A percentile compares a stretch with the other conserved stretches of the same genome.
phyloP scores from a whole-genome alignment of 2,888 invertebrate genomes.

The Xiphydria camelus region DNA sequence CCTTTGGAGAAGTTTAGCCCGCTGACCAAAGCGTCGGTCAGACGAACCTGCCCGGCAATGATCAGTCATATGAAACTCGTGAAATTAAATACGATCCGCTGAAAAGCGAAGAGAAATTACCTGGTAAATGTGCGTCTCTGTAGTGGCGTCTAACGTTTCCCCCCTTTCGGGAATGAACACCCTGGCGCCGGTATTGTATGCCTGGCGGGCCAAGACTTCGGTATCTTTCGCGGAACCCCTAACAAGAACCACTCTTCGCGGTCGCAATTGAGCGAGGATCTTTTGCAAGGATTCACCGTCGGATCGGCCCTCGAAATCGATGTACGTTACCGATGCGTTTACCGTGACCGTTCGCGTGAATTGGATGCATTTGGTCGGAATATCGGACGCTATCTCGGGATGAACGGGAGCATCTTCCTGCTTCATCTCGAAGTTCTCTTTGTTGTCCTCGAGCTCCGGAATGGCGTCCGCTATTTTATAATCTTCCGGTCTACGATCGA shows the following conservation, averaged over 20 bases:
- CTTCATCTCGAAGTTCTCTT: slow-evolving; percentile 69
- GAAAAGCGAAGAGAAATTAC: slow-evolving; percentile 57
- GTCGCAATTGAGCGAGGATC: slow-evolving; percentile 69
- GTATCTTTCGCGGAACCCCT: slow-evolving; percentile 74
- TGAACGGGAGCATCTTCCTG: slow-evolving; percentile 64
- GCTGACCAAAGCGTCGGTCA: slow-evolving; percentile 89
- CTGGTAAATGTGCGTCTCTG: slow-evolving; percentile 97
- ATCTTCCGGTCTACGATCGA: slow-evolving; percentile 74
- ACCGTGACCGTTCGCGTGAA: slow-evolving; percentile 75
- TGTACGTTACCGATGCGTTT: slow-evolving; percentile 86
- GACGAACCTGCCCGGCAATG: slow-evolving; percentile 68
- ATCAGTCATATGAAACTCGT: neutral
- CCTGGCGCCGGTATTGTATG: slow-evolving; percentile 69
- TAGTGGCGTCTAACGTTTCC: slow-evolving; percentile 92
- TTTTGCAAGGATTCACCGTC: slow-evolving; percentile 81
- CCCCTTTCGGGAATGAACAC: slow-evolving; percentile 83
- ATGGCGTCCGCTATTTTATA: slow-evolving; percentile 80
- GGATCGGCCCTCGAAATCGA: slow-evolving; percentile 95
- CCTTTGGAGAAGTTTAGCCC: slow-evolving; percentile 83
- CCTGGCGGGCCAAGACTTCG: slow-evolving; percentile 69
- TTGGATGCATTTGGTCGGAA: slow-evolving; percentile 88
- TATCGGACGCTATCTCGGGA: slow-evolving; percentile 64
- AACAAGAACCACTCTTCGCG: slow-evolving; percentile 70
- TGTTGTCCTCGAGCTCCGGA: slow-evolving; percentile 69
- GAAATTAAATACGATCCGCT: slow-evolving; percentile 4